phyloP scores from a whole-genome alignment of 2,888 invertebrate genomes.

The Crioceris asparagi region DNA sequence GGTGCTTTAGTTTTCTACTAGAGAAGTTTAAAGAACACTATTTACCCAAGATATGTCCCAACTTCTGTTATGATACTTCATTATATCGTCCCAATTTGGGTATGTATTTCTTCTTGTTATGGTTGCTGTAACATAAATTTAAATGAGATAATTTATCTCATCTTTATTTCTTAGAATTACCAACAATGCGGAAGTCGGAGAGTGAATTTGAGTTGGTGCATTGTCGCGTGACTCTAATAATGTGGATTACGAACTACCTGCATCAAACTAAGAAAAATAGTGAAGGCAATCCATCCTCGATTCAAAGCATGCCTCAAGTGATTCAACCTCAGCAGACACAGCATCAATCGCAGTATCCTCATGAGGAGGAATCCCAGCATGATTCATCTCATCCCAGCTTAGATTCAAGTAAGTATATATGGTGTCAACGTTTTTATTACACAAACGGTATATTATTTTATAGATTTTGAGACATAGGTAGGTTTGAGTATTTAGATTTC shows the following conservation, averaged over 20 bases:
- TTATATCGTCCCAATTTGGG: constrained; percentile 73
- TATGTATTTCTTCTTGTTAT: constrained; percentile 31
- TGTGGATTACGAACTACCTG: constrained; percentile 80
- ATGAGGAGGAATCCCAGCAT: constrained; percentile 40
- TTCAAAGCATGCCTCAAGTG: not conserved
- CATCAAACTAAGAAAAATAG: constrained; percentile 55
- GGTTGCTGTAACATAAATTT: not conserved
- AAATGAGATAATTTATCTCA: not conserved
- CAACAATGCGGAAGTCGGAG: constrained; percentile 45
- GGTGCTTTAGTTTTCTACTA: constrained; percentile 82
- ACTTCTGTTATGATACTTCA: constrained; percentile 68
- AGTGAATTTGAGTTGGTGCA: constrained; percentile 54
- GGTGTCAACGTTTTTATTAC: too few species aligned
- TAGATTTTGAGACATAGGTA: too few species aligned
- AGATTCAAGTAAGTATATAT: constrained; percentile 50
- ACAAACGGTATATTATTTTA: too few species aligned
- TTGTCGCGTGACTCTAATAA: constrained; percentile 77
- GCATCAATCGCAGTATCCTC: constrained; percentile 34
- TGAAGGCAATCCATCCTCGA: constrained; percentile 18
- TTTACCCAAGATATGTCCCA: constrained; percentile 81
- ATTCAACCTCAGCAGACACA: constrained; percentile 12
- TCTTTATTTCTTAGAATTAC: constrained; percentile 4
- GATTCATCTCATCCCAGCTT: constrained; percentile 50
- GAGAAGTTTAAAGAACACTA: constrained; percentile 87
- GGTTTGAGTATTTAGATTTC: too few species aligned